phyloP scores from a whole-genome alignment of 1,140 invertebrate species.

The Dinoponera quadriceps region DNA sequence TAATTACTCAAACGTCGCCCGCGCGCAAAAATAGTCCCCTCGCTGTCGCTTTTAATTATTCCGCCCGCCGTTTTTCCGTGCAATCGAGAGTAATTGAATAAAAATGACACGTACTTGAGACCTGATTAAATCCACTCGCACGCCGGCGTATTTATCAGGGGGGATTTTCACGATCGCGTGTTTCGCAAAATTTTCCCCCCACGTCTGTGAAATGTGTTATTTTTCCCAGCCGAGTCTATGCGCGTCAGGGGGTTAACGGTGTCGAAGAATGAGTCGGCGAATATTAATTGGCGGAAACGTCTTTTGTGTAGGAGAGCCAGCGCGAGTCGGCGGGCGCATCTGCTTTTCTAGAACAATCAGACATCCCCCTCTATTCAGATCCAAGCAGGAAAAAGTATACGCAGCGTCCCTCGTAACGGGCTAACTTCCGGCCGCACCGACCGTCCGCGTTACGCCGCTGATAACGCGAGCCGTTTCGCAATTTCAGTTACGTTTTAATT shows the following conservation, averaged over 20 bases:
- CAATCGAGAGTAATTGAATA: conserved; percentile 20
- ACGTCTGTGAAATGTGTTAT: background rate
- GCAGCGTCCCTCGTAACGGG: conserved; percentile 46
- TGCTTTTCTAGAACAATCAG: conserved; percentile 57
- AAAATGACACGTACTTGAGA: conserved; percentile 16
- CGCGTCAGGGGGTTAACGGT: too few relatives aligned
- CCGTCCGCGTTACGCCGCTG: conserved; percentile 31
- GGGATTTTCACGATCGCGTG: background rate
- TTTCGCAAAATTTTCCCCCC: background rate
- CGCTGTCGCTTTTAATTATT: conserved; percentile 19
- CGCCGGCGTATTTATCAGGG: background rate
- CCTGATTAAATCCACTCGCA: background rate
- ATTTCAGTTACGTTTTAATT: conserved; percentile 77
- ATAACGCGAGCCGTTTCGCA: conserved; percentile 66
- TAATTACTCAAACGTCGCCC: conserved; percentile 7
- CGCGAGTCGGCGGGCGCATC: conserved; percentile 5
- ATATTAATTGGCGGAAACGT: conserved; percentile 33
- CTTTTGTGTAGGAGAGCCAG: conserved; percentile 13
- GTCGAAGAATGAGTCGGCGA: conserved; percentile 6
- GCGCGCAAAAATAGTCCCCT: background rate
- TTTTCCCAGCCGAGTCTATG: background rate
- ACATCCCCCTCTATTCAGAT: conserved; percentile 64
- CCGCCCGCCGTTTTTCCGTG: conserved; percentile 6
- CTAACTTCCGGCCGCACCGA: conserved; percentile 54
- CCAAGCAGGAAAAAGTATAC: conserved; percentile 63